Evolutionary conservation across 2,888 invertebrate species (phyloP).

Genomic region (Dicycla oo): DNA sequence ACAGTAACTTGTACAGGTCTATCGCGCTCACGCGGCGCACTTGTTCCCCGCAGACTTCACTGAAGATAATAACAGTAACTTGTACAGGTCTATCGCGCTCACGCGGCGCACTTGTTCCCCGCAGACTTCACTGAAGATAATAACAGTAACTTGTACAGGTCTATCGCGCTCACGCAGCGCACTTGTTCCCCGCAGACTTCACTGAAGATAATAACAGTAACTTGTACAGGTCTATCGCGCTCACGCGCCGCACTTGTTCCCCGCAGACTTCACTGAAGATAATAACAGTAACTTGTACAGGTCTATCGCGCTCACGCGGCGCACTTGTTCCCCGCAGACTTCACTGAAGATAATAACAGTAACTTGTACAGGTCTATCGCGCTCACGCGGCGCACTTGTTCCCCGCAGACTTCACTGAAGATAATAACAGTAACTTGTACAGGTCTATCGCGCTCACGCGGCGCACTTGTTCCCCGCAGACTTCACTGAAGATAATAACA

Average conservation of each 20-base stretch:
- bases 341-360: conserved; percentile 12
- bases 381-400: neutral
- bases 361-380: neutral
- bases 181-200: neutral
- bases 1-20: neutral
- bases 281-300: neutral
- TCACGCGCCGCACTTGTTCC: neutral
- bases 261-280: too few species aligned
- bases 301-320: neutral
- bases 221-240: neutral
- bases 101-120: neutral
- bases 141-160: neutral
- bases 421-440: neutral
- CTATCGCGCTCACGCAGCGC: neutral
- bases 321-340: neutral
- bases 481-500: too few species aligned
- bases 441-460: neutral
- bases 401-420: too few species aligned
- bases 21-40: neutral
- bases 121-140: too few species aligned
- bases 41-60: neutral
- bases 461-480: neutral
- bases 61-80: conserved; percentile 5
- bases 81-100: neutral
- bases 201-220: conserved; percentile 7